Conservation (phyloP, 2,888 invertebrate species). For the Idaea straminata region DNA sequence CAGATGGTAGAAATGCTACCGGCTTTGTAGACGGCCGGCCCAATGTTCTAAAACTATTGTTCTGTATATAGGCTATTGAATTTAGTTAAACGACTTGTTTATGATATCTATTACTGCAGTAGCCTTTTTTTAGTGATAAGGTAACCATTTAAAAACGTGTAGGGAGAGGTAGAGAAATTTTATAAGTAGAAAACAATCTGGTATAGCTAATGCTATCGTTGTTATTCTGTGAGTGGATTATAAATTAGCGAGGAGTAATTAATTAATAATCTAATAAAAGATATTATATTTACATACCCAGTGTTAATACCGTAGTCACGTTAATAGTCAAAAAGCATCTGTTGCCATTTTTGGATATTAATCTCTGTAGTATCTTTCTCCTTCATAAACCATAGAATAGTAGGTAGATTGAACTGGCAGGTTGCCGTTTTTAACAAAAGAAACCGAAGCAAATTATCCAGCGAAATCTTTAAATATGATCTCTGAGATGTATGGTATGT, state of each 20-base stretch:
- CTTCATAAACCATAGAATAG: slow-evolving; percentile 17
- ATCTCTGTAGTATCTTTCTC: background rate
- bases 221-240: background rate
- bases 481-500: slow-evolving; percentile 47
- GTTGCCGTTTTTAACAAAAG: slow-evolving; percentile 35
- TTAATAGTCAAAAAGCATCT: background rate
- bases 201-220: background rate
- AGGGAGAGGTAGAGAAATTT: background rate
- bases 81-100: background rate
- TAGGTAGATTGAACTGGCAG: slow-evolving; percentile 15
- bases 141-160: background rate
- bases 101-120: background rate
- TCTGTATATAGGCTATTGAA: background rate
- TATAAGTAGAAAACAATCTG: no score
- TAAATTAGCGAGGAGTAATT: no score
- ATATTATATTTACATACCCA: no score
- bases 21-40: slow-evolving; percentile 9
- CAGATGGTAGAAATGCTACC: slow-evolving; percentile 19
- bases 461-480: slow-evolving; percentile 56
- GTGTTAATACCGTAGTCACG: background rate
- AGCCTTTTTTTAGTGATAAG: background rate
- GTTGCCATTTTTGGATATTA: background rate
- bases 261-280: no score
- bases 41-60: slow-evolving; percentile 4
- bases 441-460: slow-evolving; percentile 57